Conservation (phyloP, 2,113 vertebrate species). For the Polyodon spathula region DNA sequence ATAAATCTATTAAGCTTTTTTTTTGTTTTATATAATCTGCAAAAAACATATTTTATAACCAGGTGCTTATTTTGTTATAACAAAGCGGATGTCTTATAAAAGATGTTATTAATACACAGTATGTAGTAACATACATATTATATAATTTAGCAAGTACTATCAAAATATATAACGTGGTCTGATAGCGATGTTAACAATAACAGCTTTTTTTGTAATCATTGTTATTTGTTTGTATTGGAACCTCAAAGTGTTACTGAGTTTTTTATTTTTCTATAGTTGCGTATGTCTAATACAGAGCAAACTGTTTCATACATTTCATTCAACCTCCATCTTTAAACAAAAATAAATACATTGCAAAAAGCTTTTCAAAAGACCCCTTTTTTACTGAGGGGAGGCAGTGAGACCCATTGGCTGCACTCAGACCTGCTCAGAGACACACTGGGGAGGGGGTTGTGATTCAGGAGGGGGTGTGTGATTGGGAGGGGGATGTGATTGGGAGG, state of each 20-base stretch:
- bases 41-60: constrained; percentile 2
- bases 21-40: constrained; percentile 19
- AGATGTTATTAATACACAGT: constrained; percentile 13
- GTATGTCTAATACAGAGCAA: constrained; percentile 34
- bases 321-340: constrained; percentile 45
- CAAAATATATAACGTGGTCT: constrained; percentile 21
- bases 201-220: constrained; percentile 32
- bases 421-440: no score
- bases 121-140: constrained; percentile 17
- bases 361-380: neutral
- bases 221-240: constrained; percentile 44
- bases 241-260: constrained; percentile 35
- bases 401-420: no score
- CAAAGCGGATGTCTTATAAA: constrained; percentile 14
- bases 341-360: constrained; percentile 50
- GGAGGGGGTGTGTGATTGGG: no score
- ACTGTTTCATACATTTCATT: constrained; percentile 50
- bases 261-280: constrained; percentile 36
- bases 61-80: constrained; percentile 23
- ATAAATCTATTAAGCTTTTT: constrained; percentile 26
- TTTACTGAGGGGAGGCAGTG: neutral
- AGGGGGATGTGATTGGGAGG: no score
- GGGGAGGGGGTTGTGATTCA: no score
- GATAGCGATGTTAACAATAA: constrained; percentile 38
- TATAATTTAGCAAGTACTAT: constrained; percentile 37